Conservation (phyloP, 2,797 vertebrate genomes). For the Helarctos malayanus region DNA sequence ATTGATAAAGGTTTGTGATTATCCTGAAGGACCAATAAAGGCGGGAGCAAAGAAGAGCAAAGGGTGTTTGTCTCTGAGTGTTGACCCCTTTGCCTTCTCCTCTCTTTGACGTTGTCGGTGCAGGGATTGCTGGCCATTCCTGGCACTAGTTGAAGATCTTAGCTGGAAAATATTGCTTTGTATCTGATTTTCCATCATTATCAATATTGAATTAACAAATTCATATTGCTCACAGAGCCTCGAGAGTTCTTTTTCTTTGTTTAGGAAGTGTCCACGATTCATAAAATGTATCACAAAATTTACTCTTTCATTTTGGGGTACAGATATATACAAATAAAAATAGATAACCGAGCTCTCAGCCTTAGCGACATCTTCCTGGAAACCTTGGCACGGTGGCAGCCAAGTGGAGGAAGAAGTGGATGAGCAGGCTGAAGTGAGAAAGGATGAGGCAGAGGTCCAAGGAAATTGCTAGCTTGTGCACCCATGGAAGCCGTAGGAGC, state of each 20-base stretch:
- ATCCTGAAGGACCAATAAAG: not conserved
- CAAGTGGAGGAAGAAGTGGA: not conserved
- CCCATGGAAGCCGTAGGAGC: not conserved
- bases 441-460: not conserved
- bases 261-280: not conserved
- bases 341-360: not conserved
- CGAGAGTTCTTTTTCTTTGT: not conserved
- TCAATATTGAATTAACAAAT: not conserved
- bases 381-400: not conserved
- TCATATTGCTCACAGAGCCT: not conserved
- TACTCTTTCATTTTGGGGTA: not conserved
- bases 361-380: not conserved
- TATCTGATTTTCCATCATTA: not conserved
- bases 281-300: not conserved
- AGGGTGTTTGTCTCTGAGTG: not conserved
- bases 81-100: not conserved
- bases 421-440: not conserved
- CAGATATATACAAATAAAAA: not conserved
- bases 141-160: not conserved
- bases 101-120: not conserved
- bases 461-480: not conserved
- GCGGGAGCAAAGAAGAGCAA: not conserved
- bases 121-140: not conserved
- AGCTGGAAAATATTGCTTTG: not conserved
- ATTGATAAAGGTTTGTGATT: not conserved